phyloP scores from a whole-genome alignment of 2,888 invertebrate species.

The Drosophila colorata region DNA sequence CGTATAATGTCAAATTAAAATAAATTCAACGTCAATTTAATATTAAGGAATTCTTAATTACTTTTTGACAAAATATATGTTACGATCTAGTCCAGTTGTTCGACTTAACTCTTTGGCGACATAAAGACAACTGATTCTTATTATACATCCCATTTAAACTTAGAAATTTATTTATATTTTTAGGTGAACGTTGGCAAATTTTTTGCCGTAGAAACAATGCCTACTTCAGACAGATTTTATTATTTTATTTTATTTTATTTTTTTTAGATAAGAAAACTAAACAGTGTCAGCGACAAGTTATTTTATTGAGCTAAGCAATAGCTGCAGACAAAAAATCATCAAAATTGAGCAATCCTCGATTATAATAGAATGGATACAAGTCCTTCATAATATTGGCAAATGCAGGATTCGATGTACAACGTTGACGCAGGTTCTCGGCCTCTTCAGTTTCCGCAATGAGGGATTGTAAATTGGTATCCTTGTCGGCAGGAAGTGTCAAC shows the following conservation, averaged over 20 bases:
- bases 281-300: constrained; percentile 2
- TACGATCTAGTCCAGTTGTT: neutral
- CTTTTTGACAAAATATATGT: too few species aligned
- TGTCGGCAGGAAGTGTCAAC: constrained; percentile 54
- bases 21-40: neutral
- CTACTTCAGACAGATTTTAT: neutral
- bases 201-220: neutral
- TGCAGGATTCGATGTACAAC: constrained; percentile 58
- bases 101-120: neutral
- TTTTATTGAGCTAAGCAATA: too few species aligned
- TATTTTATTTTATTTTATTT: too few species aligned
- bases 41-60: too few species aligned
- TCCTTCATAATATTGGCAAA: constrained; percentile 72
- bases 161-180: neutral
- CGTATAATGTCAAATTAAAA: neutral
- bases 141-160: neutral
- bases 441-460: constrained; percentile 48
- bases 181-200: neutral
- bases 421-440: constrained; percentile 54
- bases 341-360: constrained; percentile 71
- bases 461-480: constrained; percentile 65
- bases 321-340: constrained; percentile 27
- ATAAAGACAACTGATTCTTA: neutral
- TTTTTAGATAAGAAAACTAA: too few species aligned
- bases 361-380: constrained; percentile 77